Evolutionary conservation across 2,888 invertebrate genomes (phyloP).

Genomic region (Dorcus parallelipipedus): DNA sequence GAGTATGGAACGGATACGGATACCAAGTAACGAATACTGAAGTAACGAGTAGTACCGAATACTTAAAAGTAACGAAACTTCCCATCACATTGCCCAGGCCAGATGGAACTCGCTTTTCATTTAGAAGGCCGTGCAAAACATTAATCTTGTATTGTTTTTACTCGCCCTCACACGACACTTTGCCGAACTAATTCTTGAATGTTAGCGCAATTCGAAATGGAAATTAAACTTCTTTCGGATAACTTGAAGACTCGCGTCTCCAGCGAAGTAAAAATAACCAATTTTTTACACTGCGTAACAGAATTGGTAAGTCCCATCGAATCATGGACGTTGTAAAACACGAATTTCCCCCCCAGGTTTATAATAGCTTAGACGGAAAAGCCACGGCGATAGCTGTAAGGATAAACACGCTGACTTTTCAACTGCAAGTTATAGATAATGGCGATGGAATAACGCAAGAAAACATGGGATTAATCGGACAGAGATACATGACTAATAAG

Average conservation of each 20-base stretch:
- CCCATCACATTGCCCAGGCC: too few relatives aligned
- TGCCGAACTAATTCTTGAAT: too few relatives aligned
- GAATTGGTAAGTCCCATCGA: conserved; percentile 11
- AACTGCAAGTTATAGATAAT: conserved; percentile 75
- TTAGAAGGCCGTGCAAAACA: too few relatives aligned
- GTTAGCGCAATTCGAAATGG: conserved; percentile 1
- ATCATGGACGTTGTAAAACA: not conserved
- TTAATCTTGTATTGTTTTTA: too few relatives aligned
- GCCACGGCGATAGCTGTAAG: conserved; percentile 69
- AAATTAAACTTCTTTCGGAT: conserved; percentile 10
- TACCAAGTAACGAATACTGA: too few relatives aligned
- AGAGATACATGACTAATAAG: conserved; percentile 65
- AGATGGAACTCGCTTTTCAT: too few relatives aligned
- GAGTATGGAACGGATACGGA: too few relatives aligned
- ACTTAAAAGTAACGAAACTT: too few relatives aligned
- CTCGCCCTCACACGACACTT: too few relatives aligned
- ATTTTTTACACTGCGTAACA: conserved; percentile 11
- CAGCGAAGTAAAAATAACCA: conserved; percentile 12
- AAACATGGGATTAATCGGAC: conserved; percentile 58
- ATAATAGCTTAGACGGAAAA: conserved; percentile 68
- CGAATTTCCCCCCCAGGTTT: conserved; percentile 50
- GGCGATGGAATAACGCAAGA: conserved; percentile 62
- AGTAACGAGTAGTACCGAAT: too few relatives aligned
- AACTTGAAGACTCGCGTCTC: conserved; percentile 9
- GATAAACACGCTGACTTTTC: conserved; percentile 57